Evolutionary conservation across 2,113 vertebrate species (phyloP).

Genomic region (Isichthys henryi): DNA sequence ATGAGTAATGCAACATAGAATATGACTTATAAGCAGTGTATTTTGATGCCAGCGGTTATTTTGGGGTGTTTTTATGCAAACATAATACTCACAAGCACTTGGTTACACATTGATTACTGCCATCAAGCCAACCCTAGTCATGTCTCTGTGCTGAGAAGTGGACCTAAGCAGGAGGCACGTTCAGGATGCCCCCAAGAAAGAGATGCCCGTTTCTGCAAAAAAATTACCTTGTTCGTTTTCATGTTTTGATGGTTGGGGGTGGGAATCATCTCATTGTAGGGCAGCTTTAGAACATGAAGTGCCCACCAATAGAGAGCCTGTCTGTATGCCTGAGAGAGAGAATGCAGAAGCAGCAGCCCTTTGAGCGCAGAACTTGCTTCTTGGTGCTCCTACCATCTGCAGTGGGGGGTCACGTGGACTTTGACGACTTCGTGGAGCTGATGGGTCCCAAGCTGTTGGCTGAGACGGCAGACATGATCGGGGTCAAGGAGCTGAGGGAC

Average conservation of each 20-base stretch:
- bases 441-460: conserved; percentile 97
- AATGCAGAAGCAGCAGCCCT: background rate
- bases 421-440: conserved; percentile 96
- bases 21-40: too few relatives aligned
- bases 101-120: too few relatives aligned
- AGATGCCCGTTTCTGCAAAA: background rate
- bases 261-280: background rate
- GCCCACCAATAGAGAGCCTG: background rate
- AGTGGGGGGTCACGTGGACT: conserved; percentile 98
- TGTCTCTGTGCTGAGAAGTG: background rate
- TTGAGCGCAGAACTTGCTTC: background rate
- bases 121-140: too few relatives aligned
- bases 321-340: background rate
- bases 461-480: conserved; percentile 98
- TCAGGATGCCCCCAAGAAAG: background rate
- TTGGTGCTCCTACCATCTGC: conserved; percentile 28
- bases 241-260: background rate
- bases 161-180: too few relatives aligned
- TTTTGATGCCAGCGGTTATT: too few relatives aligned
- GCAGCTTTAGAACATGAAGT: background rate
- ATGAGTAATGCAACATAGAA: too few relatives aligned
- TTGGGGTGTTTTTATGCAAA: too few relatives aligned
- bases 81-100: too few relatives aligned
- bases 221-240: background rate
- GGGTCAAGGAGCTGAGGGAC: conserved; percentile 90